Evolutionary conservation across 2,888 invertebrate genomes (phyloP).

Genomic region (Cartodere bifasciata): DNA sequence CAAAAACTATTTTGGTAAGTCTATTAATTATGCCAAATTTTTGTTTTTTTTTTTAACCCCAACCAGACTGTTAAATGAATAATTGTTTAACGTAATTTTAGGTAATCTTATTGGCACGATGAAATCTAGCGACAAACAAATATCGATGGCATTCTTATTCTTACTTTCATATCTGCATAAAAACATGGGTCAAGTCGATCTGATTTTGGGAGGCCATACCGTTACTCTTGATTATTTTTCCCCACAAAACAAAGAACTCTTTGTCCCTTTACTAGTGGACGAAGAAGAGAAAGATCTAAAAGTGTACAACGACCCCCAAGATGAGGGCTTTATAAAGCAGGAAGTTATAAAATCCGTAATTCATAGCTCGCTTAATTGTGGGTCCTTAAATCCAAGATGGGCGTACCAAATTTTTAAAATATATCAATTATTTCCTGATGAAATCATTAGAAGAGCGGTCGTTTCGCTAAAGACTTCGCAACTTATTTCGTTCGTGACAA

Average conservation of each 20-base stretch:
- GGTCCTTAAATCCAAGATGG: constrained; percentile 46
- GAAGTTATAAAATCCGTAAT: constrained; percentile 46
- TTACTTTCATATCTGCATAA: constrained; percentile 19
- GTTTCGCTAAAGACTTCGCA: constrained; percentile 44
- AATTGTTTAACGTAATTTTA: constrained; percentile 1
- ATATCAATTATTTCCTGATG: constrained; percentile 59
- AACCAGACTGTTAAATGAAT: too few species aligned
- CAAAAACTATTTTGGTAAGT: too few species aligned
- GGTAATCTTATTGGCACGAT: constrained; percentile 10
- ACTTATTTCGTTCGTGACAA: constrained; percentile 46
- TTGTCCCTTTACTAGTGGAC: constrained; percentile 6
- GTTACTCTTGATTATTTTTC: constrained; percentile 21
- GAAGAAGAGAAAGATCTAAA: constrained; percentile 8
- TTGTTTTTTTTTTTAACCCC: too few species aligned
- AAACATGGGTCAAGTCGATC: constrained; percentile 18
- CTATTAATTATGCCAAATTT: too few species aligned
- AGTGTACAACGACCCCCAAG: constrained; percentile 32
- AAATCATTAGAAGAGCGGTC: constrained; percentile 46
- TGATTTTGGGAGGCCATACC: constrained; percentile 16
- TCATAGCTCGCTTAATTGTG: constrained; percentile 51
- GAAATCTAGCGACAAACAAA: constrained; percentile 13
- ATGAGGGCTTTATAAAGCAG: constrained; percentile 38
- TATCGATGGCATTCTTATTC: constrained; percentile 19
- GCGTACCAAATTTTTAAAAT: constrained; percentile 56
- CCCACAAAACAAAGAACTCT: constrained; percentile 9